phyloP scores from a whole-genome alignment of 2,113 vertebrate species.

The Tupaia tana region DNA sequence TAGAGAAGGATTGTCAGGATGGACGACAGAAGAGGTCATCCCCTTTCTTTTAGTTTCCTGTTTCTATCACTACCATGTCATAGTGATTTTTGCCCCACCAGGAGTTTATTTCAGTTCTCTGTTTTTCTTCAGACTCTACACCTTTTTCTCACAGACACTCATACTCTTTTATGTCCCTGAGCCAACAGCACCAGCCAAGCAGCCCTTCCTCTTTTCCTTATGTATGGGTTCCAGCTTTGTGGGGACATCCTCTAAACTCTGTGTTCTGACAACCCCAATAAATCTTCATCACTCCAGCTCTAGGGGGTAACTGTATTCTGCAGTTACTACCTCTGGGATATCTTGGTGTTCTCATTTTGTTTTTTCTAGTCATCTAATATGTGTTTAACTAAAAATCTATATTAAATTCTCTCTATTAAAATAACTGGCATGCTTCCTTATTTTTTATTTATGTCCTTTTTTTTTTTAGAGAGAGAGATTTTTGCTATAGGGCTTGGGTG shows the following conservation, averaged over 20 bases:
- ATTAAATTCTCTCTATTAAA: conserved; percentile 30
- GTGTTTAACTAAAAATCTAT: background rate
- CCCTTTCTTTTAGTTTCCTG: background rate
- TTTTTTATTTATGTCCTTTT: background rate
- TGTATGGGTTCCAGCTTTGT: background rate
- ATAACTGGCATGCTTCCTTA: background rate
- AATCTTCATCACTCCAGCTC: background rate
- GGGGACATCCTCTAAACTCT: background rate
- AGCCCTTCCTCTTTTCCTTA: background rate
- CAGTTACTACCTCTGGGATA: background rate
- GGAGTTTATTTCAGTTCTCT: background rate
- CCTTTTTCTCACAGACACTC: background rate
- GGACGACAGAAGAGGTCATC: background rate
- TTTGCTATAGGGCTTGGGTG: too few relatives aligned
- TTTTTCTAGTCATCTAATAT: background rate
- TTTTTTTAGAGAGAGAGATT: too few relatives aligned
- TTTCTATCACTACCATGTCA: background rate
- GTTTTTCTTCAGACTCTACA: background rate
- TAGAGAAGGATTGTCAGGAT: background rate
- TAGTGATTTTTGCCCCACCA: background rate
- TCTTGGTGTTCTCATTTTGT: background rate
- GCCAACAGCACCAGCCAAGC: background rate
- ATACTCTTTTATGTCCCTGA: background rate
- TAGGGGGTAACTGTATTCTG: background rate
- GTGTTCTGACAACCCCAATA: background rate